Percentiles rank a stretch among this genome's conserved stretches.
Conservation (phyloP, 2,797 vertebrate species). For the Australoheros facetus region DNA sequence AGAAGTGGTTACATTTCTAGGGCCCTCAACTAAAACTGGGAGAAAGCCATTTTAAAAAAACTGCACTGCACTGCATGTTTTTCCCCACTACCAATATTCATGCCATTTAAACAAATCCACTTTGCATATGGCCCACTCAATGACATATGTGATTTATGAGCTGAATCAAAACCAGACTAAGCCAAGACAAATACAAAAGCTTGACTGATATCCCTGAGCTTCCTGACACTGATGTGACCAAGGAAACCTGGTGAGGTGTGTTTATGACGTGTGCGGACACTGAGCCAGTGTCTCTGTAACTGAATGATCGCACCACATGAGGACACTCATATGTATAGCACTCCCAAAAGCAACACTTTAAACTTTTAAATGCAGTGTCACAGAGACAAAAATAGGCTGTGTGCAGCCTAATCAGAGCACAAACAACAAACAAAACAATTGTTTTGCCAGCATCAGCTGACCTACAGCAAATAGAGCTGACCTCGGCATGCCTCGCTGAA, state of each 20-base stretch:
- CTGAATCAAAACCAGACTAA: conserved; percentile 26
- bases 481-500: conserved; percentile 32
- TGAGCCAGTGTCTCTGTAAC: background rate
- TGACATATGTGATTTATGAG: conserved; percentile 4
- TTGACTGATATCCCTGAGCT: background rate
- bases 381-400: conserved; percentile 13
- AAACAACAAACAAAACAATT: conserved; percentile 64
- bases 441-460: conserved; percentile 76
- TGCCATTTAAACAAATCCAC: background rate
- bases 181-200: conserved; percentile 17
- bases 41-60: background rate
- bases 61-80: background rate
- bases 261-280: background rate
- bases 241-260: background rate
- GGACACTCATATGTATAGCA: background rate
- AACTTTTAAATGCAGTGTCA: conserved; percentile 32
- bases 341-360: conserved; percentile 10
- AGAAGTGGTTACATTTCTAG: fast-evolving
- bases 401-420: conserved; percentile 6
- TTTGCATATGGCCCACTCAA: conserved; percentile 18
- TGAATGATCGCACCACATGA: background rate
- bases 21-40: background rate
- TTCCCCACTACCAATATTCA: background rate
- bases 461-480: conserved; percentile 41
- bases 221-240: background rate